Evolutionary conservation across 2,888 invertebrate genomes (phyloP).

Genomic region (Cyaniris semiargus): DNA sequence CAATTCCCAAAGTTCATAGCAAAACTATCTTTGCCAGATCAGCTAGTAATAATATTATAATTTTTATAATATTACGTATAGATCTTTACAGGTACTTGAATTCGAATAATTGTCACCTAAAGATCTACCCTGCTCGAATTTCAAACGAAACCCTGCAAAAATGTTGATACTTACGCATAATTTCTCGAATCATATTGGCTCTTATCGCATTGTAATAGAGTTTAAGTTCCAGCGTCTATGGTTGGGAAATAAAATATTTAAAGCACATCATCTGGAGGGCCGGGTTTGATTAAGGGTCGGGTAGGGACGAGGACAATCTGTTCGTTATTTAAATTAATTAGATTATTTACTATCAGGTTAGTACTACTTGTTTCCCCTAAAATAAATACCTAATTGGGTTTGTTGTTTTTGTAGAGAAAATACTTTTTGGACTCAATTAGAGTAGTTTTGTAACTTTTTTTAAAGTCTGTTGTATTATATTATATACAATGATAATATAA

Average conservation of each 20-base stretch:
- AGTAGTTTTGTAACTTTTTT: too few relatives aligned
- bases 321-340: slow-evolving; percentile 22
- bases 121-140: neutral
- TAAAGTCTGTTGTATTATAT: too few relatives aligned
- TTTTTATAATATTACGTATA: too few relatives aligned
- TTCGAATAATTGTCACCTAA: neutral
- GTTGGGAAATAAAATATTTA: slow-evolving; percentile 7
- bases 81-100: neutral
- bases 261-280: slow-evolving; percentile 20
- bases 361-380: neutral
- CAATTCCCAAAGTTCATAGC: too few relatives aligned
- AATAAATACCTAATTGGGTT: neutral
- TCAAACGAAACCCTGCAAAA: neutral
- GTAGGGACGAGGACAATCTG: slow-evolving; percentile 12
- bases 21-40: too few relatives aligned
- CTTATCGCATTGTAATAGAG: neutral
- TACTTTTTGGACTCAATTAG: neutral
- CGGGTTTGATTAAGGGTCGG: slow-evolving; percentile 22
- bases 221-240: neutral
- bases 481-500: too few relatives aligned
- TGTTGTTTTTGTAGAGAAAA: neutral
- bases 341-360: slow-evolving; percentile 6
- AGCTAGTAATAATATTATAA: too few relatives aligned
- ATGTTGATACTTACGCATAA: neutral
- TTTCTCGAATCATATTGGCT: neutral